Base-by-base conservation (phyloP, 2,888 invertebrate genomes). In the Mycalesis mineus region DNA sequence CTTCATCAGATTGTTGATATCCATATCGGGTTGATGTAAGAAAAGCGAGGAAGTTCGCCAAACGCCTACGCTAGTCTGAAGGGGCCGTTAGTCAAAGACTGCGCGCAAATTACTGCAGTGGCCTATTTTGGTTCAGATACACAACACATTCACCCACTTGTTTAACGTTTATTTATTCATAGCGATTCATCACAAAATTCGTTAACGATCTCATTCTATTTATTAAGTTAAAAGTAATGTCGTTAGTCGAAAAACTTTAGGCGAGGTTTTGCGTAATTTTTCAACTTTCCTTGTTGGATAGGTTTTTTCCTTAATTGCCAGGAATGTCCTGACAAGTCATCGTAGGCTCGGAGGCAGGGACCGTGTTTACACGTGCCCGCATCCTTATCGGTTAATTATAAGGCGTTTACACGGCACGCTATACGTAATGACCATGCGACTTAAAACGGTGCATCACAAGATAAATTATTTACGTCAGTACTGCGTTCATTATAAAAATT, bases 361-460 rank as follows among this genome's bases (percentile, higher is more conserved):
- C 40, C 17, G 13, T 59, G 51, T 62, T 51, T 58, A 42, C 51
- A 60, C 22, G 58, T 57, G 44, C 51, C 51, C 50, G 60, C 58
- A 60, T 63, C 54, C 58, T 63, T 67, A 65, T 61, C 60, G 53
- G 58, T 48, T 57, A 60, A 62, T 63, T 65, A 61, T 54, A 52
- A 39, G 55, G 51, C 50, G 41, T 40, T 49, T 47, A 57, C 33
- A 44, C 42, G 36, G 41, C 49, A 50, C 45, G 45, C 50, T 29
- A 36, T 13, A 22, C 54, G 31, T 60, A 41, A 52, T 41, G 13
- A 14, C 13, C 9, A 13, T 13, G 8, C 55, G 48, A 44, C 39
- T 4, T 7, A 42, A 3, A 0, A 28, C 28, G 17, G 55, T 55
- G 57, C 47, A 39, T 6, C 51, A 14, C 40, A 48, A 15, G 13